Evolutionary conservation across 2,113 vertebrate species (phyloP), one percentile per base, ranked within the genome.

Genomic region (Nycticorax nycticorax): DNA sequence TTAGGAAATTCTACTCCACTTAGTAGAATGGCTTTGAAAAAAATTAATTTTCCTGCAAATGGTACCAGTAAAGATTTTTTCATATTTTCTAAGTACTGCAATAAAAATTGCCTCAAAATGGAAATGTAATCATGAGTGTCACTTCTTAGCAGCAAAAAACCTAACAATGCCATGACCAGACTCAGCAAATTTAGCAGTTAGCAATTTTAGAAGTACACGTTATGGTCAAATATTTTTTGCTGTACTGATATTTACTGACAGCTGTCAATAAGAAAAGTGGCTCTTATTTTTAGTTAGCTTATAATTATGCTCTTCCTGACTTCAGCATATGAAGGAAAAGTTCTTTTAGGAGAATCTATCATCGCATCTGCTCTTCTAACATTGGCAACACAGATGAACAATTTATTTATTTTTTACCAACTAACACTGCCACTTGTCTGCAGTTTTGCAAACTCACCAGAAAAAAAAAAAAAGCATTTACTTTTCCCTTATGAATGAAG

Each of bases 81-180:
- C 43, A 35, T 50, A 64, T 48, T 79, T 96, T 89, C 56, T 62
- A 78, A 96, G 64, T 60, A 71, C 24, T 69, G 27, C 37, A 87
- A 80, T 84, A 94, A 91, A 97, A 95, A 74, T 35, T 55, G 43
- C 71, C 95, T 93, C 74, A 77, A 82, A 94, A 76, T 83, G 41
- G 55, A 81, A 94, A 59, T 57, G 55, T 39, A 95, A 88, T 89
- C 18, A 28, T 85, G 85, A 87, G 21, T 39, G 22, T 69, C 74
- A 72, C 64, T 89, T 92, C 43, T 79, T 22, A 88, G 62, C 43
- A 89, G 71, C n/a, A 84, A 89, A 78, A 72, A 67, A 32, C 5
- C 3, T 50, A 88, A 71, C 55, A 85, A 37, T 8, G 28, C 16
- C 43, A 62, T 85, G 60, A 66, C 62, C 59, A 30, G n/a, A 45